Base-by-base conservation (phyloP, 2,888 invertebrate genomes). In the Campaea margaritaria region DNA sequence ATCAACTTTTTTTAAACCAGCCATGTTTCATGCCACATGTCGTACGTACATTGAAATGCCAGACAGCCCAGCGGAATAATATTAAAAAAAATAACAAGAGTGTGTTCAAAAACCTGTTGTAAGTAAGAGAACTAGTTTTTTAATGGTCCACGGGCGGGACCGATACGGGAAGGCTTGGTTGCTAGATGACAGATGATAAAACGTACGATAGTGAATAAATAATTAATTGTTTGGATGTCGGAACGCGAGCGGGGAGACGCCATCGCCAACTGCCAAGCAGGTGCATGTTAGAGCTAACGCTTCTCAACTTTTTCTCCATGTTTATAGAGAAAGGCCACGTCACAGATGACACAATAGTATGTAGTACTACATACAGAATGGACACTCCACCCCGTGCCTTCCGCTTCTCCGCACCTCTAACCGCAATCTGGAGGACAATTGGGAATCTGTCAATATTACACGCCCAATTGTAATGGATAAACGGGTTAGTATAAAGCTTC, bases 171-270 rank as follows among this genome's bases (percentile, higher is more conserved):
- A 61, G 78, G 75, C 75, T 78, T 73, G 73, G 67, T 74, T 73
- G 80, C 81, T 77, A 86, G 87, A 88, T 89, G 88, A 87, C 86
- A 84, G 78, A 67, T 77, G 86, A 88, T 89, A 86, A 82, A 78
- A 70, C 72, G 65, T 68, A 69, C 61, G 82, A 82, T 81, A 76
- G 69, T 68, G 74, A 69, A 76, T 70, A 69, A 67, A 74, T 75
- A 73, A 75, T 73, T 65, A 65, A 64, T 72, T 78, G 78, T 76
- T 75, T 71, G 68, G 64, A 69, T 58, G 56, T 51, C 56, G 60
- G 56, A 67, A 62, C 60, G 42, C 61, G 56, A 49, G 42, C 45
- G 58, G 27, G 31, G 9, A 31, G 31, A 31, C 31, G 31, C 31
- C 10, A 31, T 31, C 31, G 31, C 1, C 27, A 27, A 5, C 27